Evolutionary conservation across 2,113 vertebrate species (phyloP), one percentile per base, ranked within the genome.

Genomic region (Spermophilus dauricus): DNA sequence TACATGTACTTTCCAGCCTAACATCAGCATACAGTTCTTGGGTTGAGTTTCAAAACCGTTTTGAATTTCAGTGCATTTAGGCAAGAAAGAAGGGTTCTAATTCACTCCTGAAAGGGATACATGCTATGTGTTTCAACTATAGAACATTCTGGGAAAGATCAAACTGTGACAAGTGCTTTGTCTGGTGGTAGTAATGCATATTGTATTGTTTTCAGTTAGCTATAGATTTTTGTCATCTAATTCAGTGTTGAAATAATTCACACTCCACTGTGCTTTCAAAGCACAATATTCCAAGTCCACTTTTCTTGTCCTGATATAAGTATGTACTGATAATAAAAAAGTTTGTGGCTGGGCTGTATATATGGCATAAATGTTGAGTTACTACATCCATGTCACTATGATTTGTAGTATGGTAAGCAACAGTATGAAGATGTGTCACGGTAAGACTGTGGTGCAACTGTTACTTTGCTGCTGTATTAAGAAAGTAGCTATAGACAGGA

Each of bases 261-360:
- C 1, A 92, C 13, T 48, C 17, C 28, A 16, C 58, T 56, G 34
- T 92, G 17, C n/a, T 34, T 67, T 86, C 42, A 95, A 96, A 86
- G n/a, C 8, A 48, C 53, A 89, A 32, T 42, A 39, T 67, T n/a
- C 12, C 28, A 89, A 88, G 45, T 61, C 34, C 6, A 83, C 69
- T 96, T 94, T 88, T 87, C 42, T 86, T 97, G 20, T 96, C 86
- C 51, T 91, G 48, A 83, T 56, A 48, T 80, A 17, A 14, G 18
- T 93, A 73, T 75, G 13, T 14, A 86, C 61, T 69, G 12, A 13
- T 65, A 76, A 88, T 81, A 56, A 83, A 65, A 87, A 85, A 65
- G n/a, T 67, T 82, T 72, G 67, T 2, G 45, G 67, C 13, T 42
- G 78, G 22, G 18, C 18, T 16, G 86, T 83, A 42, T 70, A 72